Evolutionary conservation across 2,797 vertebrate species (phyloP).

Genomic region (Clarias laeviceps): DNA sequence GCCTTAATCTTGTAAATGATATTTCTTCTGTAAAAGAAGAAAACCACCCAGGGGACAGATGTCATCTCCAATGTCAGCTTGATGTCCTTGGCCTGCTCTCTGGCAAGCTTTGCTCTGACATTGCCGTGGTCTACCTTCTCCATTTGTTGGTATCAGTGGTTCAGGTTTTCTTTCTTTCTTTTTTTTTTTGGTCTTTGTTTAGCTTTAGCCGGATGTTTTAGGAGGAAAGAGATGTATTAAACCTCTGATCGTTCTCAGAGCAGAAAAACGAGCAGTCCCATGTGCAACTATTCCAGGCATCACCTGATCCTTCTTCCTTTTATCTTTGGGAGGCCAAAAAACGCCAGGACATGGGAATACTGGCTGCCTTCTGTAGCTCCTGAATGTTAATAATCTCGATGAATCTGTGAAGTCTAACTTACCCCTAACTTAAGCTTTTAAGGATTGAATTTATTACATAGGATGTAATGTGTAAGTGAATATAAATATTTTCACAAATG

Average conservation of each 20-base stretch:
- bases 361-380: not conserved
- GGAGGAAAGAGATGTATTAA: not conserved
- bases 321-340: not conserved
- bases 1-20: not conserved
- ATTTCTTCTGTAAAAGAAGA: slow-evolving; percentile 10
- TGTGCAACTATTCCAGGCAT: not conserved
- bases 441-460: not conserved
- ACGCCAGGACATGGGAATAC: not conserved
- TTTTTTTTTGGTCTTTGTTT: not conserved
- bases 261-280: slow-evolving; percentile 20
- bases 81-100: not conserved
- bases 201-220: slow-evolving; percentile 16
- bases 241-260: not conserved
- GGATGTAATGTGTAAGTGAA: not conserved
- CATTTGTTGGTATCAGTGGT: slow-evolving; percentile 8
- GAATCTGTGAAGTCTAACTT: not conserved
- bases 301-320: not conserved
- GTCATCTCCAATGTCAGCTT: not conserved
- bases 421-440: not conserved
- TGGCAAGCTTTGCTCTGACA: not conserved
- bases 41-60: slow-evolving; percentile 18
- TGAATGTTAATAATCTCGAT: not conserved
- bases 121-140: not conserved
- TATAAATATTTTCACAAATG: not conserved
- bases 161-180: not conserved